Evolutionary conservation across 2,797 vertebrate species (phyloP).

Genomic region (Dicrostonyx torquatus): DNA sequence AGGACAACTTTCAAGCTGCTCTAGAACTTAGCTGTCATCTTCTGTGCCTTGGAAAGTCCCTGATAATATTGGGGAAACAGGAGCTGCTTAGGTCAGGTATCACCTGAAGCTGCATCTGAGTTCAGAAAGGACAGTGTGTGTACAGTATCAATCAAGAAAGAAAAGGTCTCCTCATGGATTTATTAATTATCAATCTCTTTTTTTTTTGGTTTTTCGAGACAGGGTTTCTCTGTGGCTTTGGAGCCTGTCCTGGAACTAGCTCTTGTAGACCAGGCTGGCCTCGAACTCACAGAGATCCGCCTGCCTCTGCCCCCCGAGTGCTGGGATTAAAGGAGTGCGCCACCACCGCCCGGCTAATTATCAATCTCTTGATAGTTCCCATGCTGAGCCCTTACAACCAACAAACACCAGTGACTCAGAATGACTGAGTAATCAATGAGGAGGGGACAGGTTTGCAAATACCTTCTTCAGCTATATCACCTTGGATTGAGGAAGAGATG

Average conservation of each 20-base stretch:
- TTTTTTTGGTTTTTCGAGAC: no score
- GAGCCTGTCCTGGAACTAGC: no score
- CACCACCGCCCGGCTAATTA: no score
- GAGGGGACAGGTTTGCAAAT: slow-evolving; percentile 2
- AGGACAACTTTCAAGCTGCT: slow-evolving; percentile 11
- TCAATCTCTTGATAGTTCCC: background rate
- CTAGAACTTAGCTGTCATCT: slow-evolving; percentile 28
- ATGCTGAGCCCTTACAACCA: background rate
- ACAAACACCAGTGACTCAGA: background rate
- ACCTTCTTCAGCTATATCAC: background rate
- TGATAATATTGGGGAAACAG: background rate
- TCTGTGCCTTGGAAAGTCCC: slow-evolving; percentile 35
- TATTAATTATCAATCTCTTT: background rate
- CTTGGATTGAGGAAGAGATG: background rate
- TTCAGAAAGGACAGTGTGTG: background rate
- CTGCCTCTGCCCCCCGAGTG: no score
- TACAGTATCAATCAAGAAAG: slow-evolving; percentile 44
- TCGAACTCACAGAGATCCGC: no score
- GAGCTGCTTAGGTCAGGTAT: background rate
- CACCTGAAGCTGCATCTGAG: background rate
- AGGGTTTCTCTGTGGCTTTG: no score
- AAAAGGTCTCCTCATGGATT: background rate
- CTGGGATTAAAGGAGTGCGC: no score
- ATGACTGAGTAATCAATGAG: background rate
- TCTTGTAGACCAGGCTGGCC: no score